These are phyloP conservation scores for Ochotona curzoniae DNA, from an alignment of 2,113 vertebrate genomes.

Conservation along the genomic window DNA sequence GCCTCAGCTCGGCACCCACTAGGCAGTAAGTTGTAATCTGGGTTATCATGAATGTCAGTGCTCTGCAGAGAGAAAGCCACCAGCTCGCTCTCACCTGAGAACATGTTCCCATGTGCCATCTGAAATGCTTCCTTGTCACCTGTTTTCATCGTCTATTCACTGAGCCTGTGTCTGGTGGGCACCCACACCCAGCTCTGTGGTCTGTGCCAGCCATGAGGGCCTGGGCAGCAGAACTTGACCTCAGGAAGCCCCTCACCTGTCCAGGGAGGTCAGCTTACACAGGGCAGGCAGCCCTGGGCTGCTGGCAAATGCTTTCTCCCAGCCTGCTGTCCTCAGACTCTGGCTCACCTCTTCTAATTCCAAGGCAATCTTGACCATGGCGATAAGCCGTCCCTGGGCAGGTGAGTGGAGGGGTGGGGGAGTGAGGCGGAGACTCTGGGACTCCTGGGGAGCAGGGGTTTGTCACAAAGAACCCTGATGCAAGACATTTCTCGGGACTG, in stretches of 20 bases:
- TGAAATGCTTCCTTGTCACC: not conserved
- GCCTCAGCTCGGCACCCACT: not conserved
- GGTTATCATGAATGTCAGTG: not conserved
- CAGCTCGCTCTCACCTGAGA: not conserved
- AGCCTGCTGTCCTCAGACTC: not conserved
- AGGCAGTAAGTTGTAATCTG: not conserved
- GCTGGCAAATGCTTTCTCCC: fast-evolving
- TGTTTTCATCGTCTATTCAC: not conserved
- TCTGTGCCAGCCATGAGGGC: not conserved
- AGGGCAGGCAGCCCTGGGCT: not conserved
- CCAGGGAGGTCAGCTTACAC: not conserved
- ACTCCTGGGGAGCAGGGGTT: too few species aligned
- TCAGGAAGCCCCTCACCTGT: not conserved
- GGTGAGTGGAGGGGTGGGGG: not conserved
- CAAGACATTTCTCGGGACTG: constrained; percentile 12
- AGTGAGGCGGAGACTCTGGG: not conserved
- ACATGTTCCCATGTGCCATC: not conserved
- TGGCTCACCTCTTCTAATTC: not conserved
- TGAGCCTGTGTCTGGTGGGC: not conserved
- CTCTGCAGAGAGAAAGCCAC: not conserved
- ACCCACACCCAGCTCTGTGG: fast-evolving
- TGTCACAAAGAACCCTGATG: not conserved
- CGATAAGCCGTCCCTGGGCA: not conserved
- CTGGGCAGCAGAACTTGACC: not conserved
- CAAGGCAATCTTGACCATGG: not conserved